A percentile compares a stretch with the other conserved stretches of the same genome.
Evolutionary conservation across 2,113 vertebrate genomes (phyloP).

Genomic region (Stictonetta naevosa): DNA sequence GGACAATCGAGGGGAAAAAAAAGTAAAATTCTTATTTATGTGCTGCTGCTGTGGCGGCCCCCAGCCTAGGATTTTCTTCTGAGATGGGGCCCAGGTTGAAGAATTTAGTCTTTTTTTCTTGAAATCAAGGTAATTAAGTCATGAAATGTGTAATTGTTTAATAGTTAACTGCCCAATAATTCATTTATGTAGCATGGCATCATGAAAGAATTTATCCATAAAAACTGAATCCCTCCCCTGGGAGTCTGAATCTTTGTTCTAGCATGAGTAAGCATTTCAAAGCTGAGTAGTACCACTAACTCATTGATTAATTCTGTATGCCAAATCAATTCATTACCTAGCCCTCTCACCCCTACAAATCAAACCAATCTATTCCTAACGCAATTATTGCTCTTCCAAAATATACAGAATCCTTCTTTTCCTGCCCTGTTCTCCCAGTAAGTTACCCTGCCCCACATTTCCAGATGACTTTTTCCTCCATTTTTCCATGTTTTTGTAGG

Average conservation of each 20-base stretch:
- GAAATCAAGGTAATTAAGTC: neutral
- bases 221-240: rapidly evolving
- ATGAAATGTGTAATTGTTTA: neutral
- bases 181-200: neutral
- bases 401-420: neutral
- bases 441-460: neutral
- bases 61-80: neutral
- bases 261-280: neutral
- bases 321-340: neutral
- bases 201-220: neutral
- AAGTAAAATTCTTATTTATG: neutral
- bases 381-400: neutral
- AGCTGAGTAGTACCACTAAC: neutral
- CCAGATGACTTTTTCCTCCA: neutral
- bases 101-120: neutral
- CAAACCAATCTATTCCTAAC: neutral
- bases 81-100: neutral
- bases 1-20: neutral
- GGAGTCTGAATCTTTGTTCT: neutral
- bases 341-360: neutral
- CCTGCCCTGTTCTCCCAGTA: neutral
- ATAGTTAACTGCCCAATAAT: neutral
- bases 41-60: neutral
- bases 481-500: neutral
- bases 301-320: neutral